Evolutionary conservation across 2,113 vertebrate genomes (phyloP), one percentile per base, ranked within the genome.

Genomic region (Atractosteus spatula): DNA sequence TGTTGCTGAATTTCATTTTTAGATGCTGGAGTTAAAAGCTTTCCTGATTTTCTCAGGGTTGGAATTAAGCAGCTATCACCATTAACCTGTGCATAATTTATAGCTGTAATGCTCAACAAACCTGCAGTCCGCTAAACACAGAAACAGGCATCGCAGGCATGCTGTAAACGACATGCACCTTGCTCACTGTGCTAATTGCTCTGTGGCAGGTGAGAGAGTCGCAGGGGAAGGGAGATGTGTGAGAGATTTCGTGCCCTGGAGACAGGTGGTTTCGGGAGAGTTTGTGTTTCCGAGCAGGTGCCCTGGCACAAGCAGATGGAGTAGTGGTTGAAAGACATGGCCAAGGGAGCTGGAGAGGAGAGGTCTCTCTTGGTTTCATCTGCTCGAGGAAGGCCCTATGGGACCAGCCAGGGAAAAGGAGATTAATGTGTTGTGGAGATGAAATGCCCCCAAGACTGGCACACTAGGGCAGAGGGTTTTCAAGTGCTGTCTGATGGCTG

Each of bases 201-300:
- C 56, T 75, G 29, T 55, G 68, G 41, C 45, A 54, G 43, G 57
- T 62, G 43, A 45, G 43, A 8, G 12, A 10, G 47, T 10, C 5
- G 13, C 43, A 41, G 6, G 55, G 8, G 14, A 16, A 47, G 64
- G 66, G 70, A 75, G 57, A 68, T 43, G 77, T 70, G 70, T 74
- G 54, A 62, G 79, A 80, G 79, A 77, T 70, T 74, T 14, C 43
- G 13, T 66, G 75, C 69, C 68, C 55, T n/a, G 4, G 78, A 82
- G 88, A 88, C 83, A 80, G 79, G 82, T 84, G 82, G 76, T 86
- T 81, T 86, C 78, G 82, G 81, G 83, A 82, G 71, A 80, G 82
- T 80, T 85, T 75, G 57, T 80, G 79, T 81, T 86, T 65, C 79
- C 76, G 71, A 87, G 82, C 89, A 89, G 86, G 88, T 89, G 88